Evolutionary conservation across 2,888 invertebrate genomes (phyloP), one percentile per base, ranked within the genome.

Genomic region (Pogonocherus hispidulus): DNA sequence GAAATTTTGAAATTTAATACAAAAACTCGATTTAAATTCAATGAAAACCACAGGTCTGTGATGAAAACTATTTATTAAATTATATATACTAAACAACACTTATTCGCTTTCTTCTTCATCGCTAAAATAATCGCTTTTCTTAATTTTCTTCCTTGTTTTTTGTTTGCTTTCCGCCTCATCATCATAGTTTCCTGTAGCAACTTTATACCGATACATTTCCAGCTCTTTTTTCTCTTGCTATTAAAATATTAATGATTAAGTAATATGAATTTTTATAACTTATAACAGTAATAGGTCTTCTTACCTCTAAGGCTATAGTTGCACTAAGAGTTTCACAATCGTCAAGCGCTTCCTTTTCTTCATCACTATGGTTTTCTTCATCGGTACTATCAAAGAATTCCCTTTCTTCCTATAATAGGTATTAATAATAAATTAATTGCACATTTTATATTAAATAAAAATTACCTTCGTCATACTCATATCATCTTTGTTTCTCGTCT

Each of bases 101-200:
- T 8, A 83, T 66, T 85, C 85, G 63, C 79, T 83, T 75, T 91
- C 91, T 79, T 93, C 92, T 82, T 93, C 92, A 81, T 93, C 93
- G 81, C 92, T 92, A 75, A 93, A 92, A 80, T 93, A 93, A 2
- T 87, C 80, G 81, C 89, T 90, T 77, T 89, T 89, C 79, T 89
- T 90, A 75, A 91, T 90, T 75, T 86, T 87, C 80, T 90, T 91
- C 46, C 80, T 83, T 14, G 75, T 54, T 18, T 52, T 55, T 41
- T 54, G 59, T 14, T 66, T 62, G 4, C 52, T 57, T 4, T 18
- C 22, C 44, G 76, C 70, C 4, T 76, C 79, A 63, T 84, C 82
- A 18, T 81, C 81, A 69, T 87, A 87, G 70, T 86, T 81, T 4
- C 87, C 89, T 41, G 84, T 86, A 19, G 86, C 86, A 56, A 88